Evolutionary conservation across 1,140 invertebrate genomes (phyloP).

Genomic region (Drosophila ogumai): DNA sequence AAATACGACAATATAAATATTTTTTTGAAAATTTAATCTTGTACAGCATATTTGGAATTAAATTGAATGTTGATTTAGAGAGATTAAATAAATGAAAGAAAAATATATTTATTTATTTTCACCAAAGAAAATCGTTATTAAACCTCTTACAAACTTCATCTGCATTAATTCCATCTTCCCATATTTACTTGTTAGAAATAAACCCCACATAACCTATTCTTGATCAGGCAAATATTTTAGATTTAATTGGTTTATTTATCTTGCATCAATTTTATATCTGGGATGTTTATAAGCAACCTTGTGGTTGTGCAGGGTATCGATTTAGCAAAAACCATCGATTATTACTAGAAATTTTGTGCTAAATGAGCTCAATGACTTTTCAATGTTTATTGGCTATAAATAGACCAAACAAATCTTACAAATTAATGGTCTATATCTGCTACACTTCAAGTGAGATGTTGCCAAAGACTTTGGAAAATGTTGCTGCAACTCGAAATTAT

Average conservation of each 20-base stretch:
- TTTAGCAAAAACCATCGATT: background rate
- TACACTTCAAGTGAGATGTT: slow-evolving; percentile 11
- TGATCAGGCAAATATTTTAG: background rate
- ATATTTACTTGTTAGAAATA: background rate
- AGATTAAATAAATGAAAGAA: too few species aligned
- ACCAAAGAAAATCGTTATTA: background rate
- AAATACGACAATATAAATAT: background rate
- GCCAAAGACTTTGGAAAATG: slow-evolving; percentile 12
- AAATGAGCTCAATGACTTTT: background rate
- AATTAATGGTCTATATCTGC: background rate
- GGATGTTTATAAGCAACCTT: background rate
- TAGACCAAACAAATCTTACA: slow-evolving; percentile 2
- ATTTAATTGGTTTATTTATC: slow-evolving; percentile 7
- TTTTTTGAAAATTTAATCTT: background rate
- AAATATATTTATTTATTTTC: too few species aligned
- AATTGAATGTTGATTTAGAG: too few species aligned
- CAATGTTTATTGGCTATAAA: slow-evolving; percentile 14
- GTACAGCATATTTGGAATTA: too few species aligned
- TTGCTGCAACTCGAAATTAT: slow-evolving; percentile 17
- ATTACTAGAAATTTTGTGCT: background rate
- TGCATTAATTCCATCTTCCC: too few species aligned
- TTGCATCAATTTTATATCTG: background rate
- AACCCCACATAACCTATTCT: background rate
- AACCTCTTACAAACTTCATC: background rate
- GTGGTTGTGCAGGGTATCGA: too few species aligned